Evolutionary conservation across 2,888 invertebrate species (phyloP), one percentile per base, ranked within the genome.

Genomic region (Ormyrus labotus): DNA sequence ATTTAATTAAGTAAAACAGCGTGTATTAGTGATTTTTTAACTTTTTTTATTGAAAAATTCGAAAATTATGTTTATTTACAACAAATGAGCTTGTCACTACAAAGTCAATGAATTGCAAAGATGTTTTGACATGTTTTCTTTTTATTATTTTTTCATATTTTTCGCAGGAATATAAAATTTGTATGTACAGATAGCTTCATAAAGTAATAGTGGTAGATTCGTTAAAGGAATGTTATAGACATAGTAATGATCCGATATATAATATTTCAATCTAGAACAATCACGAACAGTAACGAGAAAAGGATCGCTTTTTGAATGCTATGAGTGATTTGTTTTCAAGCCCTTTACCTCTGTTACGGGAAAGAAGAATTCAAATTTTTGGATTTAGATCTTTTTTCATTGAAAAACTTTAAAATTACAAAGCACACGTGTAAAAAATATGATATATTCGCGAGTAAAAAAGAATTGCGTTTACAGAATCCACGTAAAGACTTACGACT

Each of bases 151-250:
- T 82, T 84, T 85, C 84, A 87, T 87, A 86, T 87, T 88, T 87
- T 83, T 89, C 88, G 88, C 88, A 89, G 89, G 89, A 89, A 90
- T 90, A 90, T 90, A 90, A 90, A 90, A 90, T 90, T 89, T 87
- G 87, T 90, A 90, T 90, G 86, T 90, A 90, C 90, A 90, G 87
- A 89, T 89, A 90, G 90, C 87, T 89, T 89, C 85, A 83, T 88
- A 89, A 89, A 89, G 88, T 89, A 89, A 89, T 89, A 88, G 88
- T 88, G 87, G 87, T 89, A 88, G 88, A 89, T 89, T 89, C 84
- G 86, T 89, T 87, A 87, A 88, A 89, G 88, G 89, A 90, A 90
- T 89, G 88, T 34, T 34, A 34, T 88, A 87, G 87, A 88, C 87
- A 86, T 89, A 86, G 84, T 88, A 87, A 86, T 88, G 84, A 86